These are phyloP conservation scores for Andrena fulva DNA, from an alignment of 2,888 invertebrate genomes.

Conservation along the genomic window DNA sequence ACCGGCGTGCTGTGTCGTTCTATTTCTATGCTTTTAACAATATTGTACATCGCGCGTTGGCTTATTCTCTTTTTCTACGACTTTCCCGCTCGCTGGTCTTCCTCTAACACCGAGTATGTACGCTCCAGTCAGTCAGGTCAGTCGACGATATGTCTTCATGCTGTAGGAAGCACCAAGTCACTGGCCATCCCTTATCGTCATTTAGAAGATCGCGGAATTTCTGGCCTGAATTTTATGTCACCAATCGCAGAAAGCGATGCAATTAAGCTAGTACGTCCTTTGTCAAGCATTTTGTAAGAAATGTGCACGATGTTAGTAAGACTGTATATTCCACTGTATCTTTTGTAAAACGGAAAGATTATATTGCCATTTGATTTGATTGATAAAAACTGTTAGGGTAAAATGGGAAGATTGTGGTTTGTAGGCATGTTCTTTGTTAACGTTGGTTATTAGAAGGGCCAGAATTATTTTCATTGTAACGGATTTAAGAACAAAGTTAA, in stretches of 20 bases:
- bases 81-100: constrained; percentile 63
- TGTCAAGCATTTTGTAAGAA: background rate
- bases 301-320: background rate
- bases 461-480: no score
- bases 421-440: background rate
- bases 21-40: constrained; percentile 80
- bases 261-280: constrained; percentile 3
- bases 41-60: constrained; percentile 76
- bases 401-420: background rate
- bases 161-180: constrained; percentile 52
- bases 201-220: constrained; percentile 45
- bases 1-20: constrained; percentile 58
- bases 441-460: background rate
- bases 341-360: background rate
- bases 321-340: no score
- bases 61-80: constrained; percentile 63
- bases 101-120: constrained; percentile 48
- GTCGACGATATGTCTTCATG: constrained; percentile 74
- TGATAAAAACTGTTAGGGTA: no score
- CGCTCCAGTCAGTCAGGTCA: constrained; percentile 69
- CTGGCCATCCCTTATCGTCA: constrained; percentile 39
- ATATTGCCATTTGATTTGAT: background rate
- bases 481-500: no score
- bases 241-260: constrained; percentile 9
- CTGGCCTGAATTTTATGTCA: constrained; percentile 38